Percentiles rank a stretch among this genome's conserved stretches.
Evolutionary conservation across 2,113 vertebrate genomes (phyloP).

Genomic region (Ginglymostoma cirratum): DNA sequence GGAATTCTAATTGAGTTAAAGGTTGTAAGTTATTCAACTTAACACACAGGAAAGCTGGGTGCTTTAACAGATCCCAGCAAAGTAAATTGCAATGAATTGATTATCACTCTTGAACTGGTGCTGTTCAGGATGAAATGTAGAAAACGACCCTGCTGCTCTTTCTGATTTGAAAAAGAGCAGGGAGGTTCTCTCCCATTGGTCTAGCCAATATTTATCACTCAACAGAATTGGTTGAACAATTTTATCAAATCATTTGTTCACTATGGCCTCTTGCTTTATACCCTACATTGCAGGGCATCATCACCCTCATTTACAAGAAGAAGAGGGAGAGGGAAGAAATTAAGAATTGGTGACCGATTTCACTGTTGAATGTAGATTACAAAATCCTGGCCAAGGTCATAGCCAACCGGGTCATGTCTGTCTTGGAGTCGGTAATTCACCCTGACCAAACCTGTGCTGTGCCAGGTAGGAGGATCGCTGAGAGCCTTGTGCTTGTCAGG

Average conservation of each 20-base stretch:
- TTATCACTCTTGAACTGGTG: not conserved
- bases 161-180: too few species aligned
- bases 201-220: not conserved
- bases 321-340: too few species aligned
- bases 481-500: too few species aligned
- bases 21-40: not conserved
- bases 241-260: not conserved
- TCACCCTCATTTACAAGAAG: too few species aligned
- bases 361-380: too few species aligned
- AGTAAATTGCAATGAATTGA: not conserved
- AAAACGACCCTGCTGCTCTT: not conserved
- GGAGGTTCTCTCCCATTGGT: not conserved
- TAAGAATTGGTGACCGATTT: too few species aligned
- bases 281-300: too few species aligned
- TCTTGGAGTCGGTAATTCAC: too few species aligned
- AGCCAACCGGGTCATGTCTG: too few species aligned
- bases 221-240: not conserved
- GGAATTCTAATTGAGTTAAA: not conserved
- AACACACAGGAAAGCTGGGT: not conserved
- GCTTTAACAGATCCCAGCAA: not conserved
- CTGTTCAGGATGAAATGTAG: not conserved
- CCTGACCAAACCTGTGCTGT: too few species aligned
- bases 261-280: not conserved
- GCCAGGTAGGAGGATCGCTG: too few species aligned
- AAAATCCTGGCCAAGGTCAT: too few species aligned